Base-by-base conservation (phyloP, 2,888 invertebrate genomes). In the Julus scandinavius region DNA sequence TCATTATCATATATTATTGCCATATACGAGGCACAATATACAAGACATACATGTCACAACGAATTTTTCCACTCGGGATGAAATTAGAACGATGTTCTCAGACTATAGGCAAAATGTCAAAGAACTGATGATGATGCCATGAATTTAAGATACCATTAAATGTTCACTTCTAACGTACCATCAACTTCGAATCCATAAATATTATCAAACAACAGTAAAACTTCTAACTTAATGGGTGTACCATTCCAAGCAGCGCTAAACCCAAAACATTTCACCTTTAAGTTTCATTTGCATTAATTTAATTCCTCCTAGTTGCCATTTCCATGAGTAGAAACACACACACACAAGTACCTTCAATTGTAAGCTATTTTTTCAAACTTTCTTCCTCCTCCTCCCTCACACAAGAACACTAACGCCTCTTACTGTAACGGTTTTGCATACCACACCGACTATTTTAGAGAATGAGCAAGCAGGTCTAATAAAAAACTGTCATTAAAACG, bases 261-360 rank as follows among this genome's bases (percentile, higher is more conserved):
- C 20, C 20, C 29, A 72, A 72, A 3, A 20, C 20, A 20, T 7
- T 72, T n/a, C 20, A 29, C 20, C 20, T 20, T 20, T 20, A 20
- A 20, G 63, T 72, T 63, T 5, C 29, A 72, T 72, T 72, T 72
- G 63, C 20, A 72, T 72, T 72, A 20, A 72, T 72, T 72, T 72
- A 72, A 58, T 58, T 58, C 58, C 58, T 58, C 58, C 58, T 58
- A 17, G 17, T 58, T 72, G 20, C 63, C 63, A 72, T 72, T 20
- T 0, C 20, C 20, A 72, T 7, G 20, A 7, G 20, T 20, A 20
- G n/a, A 72, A 72, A 29, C 29, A 29, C 29, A 29, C 29, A 29
- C 29, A 63, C 63, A 72, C n/a, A 9, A 7, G 20, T 29, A 17
- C 20, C 63, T 72, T 20, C 17, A 72, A 72, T 72, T 29, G 20